Evolutionary conservation across 2,888 invertebrate genomes (phyloP).

Genomic region (Cheilosia scutellata): DNA sequence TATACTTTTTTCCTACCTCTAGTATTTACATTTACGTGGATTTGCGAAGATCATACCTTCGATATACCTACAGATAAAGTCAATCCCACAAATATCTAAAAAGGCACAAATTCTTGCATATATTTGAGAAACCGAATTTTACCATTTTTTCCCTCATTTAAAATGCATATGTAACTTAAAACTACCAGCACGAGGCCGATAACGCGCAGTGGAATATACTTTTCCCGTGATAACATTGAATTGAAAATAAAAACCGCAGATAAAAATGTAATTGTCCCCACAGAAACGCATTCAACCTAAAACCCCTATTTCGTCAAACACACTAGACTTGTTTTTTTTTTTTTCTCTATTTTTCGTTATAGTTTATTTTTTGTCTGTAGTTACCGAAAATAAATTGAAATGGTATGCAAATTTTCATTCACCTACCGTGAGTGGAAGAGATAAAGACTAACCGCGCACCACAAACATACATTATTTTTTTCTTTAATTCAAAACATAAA

Average conservation of each 20-base stretch:
- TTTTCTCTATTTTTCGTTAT: constrained; percentile 5
- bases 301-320: constrained; percentile 46
- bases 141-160: not conserved
- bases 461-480: constrained; percentile 29
- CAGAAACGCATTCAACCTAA: constrained; percentile 43
- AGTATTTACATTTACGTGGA: no score
- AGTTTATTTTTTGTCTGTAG: not conserved
- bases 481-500: constrained; percentile 44
- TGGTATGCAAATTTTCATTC: constrained; percentile 64
- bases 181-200: constrained; percentile 17
- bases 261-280: constrained; percentile 10
- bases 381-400: constrained; percentile 65
- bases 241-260: constrained; percentile 36
- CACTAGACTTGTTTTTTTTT: not conserved
- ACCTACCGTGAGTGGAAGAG: constrained; percentile 61
- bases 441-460: constrained; percentile 40
- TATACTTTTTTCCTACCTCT: no score
- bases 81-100: not conserved
- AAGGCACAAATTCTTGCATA: not conserved
- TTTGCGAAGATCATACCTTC: not conserved
- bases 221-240: constrained; percentile 56
- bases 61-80: not conserved
- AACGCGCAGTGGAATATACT: constrained; percentile 16
- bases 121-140: not conserved
- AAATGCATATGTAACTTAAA: not conserved